Conservation (phyloP, 37 sponge, comb jelly and placozoan species). For the Petrosia ficiformis region DNA sequence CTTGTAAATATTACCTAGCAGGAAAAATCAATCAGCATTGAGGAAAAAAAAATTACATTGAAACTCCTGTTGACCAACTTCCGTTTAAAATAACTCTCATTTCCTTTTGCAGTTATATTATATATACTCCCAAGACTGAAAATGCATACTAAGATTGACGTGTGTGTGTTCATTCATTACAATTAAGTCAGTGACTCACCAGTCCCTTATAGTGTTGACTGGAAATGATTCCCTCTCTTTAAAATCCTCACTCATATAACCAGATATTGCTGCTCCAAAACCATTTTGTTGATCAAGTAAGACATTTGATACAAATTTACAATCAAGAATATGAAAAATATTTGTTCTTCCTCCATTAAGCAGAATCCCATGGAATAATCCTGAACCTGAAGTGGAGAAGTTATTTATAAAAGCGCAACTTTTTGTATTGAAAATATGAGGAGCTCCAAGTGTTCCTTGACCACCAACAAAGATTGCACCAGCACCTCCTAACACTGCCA, state of each 20-base stretch:
- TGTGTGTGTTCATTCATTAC: too few relatives aligned
- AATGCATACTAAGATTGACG: too few relatives aligned
- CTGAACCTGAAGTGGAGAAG: background rate
- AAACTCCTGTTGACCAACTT: too few relatives aligned
- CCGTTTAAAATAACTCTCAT: too few relatives aligned
- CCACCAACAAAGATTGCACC: slow-evolving; percentile 7
- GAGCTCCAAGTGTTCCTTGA: background rate
- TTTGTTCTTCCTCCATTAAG: background rate
- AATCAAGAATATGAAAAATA: background rate
- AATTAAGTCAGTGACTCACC: background rate
- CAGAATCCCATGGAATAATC: background rate
- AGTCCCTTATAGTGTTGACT: background rate
- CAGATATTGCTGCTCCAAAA: background rate
- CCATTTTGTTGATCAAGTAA: background rate
- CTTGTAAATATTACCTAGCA: too few relatives aligned
- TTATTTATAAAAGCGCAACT: background rate
- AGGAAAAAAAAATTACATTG: too few relatives aligned
- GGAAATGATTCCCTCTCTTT: background rate
- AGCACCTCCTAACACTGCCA: slow-evolving; percentile 35
- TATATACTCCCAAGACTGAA: too few relatives aligned
- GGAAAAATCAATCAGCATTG: too few relatives aligned
- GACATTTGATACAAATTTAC: background rate
- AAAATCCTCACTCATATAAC: background rate
- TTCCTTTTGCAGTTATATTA: too few relatives aligned
- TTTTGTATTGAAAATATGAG: background rate